phyloP scores from a whole-genome alignment of 2,888 invertebrate genomes.

The Acronicta leporina region DNA sequence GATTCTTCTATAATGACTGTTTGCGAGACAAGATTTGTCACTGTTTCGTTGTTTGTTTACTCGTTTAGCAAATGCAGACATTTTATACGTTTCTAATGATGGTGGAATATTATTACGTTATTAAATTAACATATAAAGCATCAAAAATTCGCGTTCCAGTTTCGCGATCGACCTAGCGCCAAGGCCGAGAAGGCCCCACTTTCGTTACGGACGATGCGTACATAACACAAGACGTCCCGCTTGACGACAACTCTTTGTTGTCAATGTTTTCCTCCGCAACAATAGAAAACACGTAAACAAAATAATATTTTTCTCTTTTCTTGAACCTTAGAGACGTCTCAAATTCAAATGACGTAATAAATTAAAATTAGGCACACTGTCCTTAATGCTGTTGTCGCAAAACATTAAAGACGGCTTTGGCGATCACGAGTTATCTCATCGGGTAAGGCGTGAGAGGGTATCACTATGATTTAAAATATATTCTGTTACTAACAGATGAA shows the following conservation, averaged over 20 bases:
- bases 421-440: constrained; percentile 47
- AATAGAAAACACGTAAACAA: constrained; percentile 20
- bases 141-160: constrained; percentile 62
- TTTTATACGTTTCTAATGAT: constrained; percentile 33
- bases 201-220: constrained; percentile 66
- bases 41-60: constrained; percentile 36
- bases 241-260: constrained; percentile 45
- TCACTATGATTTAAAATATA: constrained; percentile 37
- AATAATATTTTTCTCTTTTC: constrained; percentile 21
- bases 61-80: constrained; percentile 13
- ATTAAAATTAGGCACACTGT: constrained; percentile 15
- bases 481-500: constrained; percentile 44
- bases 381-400: constrained; percentile 34
- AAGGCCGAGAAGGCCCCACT: constrained; percentile 73
- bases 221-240: constrained; percentile 50
- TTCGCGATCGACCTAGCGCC: constrained; percentile 57
- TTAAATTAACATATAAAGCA: constrained; percentile 54
- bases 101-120: constrained; percentile 55
- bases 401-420: constrained; percentile 29
- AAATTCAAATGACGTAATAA: constrained; percentile 18
- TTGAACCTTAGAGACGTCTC: constrained; percentile 15
- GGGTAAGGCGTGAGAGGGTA: constrained; percentile 30
- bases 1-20: constrained; percentile 69
- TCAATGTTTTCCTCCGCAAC: constrained; percentile 32
- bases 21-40: constrained; percentile 34